phyloP scores from a whole-genome alignment of 2,888 invertebrate genomes.

The Homarus gammarus region DNA sequence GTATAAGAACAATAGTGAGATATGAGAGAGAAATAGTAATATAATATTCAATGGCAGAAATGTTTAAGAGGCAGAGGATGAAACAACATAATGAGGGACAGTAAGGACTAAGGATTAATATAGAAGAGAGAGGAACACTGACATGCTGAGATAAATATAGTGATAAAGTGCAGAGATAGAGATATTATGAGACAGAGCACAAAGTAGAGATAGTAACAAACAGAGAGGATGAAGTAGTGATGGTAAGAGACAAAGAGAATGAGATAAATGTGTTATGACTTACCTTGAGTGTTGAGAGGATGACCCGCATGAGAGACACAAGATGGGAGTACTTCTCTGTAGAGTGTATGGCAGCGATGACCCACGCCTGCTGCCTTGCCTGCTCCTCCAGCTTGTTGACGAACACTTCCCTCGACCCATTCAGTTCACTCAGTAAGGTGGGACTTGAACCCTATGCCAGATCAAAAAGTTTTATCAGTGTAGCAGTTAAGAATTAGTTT shows the following conservation, averaged over 20 bases:
- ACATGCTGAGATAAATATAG: no score
- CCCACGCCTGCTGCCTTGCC: constrained; percentile 86
- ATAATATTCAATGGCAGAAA: no score
- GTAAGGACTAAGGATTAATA: no score
- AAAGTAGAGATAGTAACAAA: background rate
- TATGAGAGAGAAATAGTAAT: no score
- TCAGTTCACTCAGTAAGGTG: constrained; percentile 81
- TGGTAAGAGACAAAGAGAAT: background rate
- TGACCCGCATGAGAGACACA: constrained; percentile 83
- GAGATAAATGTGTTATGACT: background rate
- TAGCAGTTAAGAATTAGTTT: background rate
- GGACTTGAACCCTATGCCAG: constrained; percentile 21
- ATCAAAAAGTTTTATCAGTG: background rate
- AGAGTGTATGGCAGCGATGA: constrained; percentile 85
- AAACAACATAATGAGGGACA: no score
- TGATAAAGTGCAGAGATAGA: background rate
- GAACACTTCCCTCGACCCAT: constrained; percentile 83
- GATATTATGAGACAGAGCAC: background rate
- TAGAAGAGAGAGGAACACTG: no score
- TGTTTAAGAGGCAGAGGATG: no score
- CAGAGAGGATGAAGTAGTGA: background rate
- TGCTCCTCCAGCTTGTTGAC: constrained; percentile 83
- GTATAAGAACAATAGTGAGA: no score
- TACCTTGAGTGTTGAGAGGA: constrained; percentile 81
- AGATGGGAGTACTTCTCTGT: constrained; percentile 83